phyloP scores from a whole-genome alignment of 2,797 vertebrate species.

The Cryptoprocta ferox region DNA sequence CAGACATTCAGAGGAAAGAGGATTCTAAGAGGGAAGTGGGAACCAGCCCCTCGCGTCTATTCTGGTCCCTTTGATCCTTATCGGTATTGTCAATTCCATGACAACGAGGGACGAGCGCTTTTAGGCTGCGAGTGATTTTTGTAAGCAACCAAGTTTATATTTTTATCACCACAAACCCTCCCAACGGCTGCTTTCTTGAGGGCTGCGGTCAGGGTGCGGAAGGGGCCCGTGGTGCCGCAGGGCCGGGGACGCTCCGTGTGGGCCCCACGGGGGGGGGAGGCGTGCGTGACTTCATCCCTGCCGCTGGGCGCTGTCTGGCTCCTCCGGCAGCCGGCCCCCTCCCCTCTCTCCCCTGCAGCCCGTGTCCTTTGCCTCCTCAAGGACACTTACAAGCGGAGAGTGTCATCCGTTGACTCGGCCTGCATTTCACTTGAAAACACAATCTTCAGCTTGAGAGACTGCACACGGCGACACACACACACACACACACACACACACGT shows the following conservation, averaged over 20 bases:
- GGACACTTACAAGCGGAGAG: not conserved
- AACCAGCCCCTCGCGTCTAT: not conserved
- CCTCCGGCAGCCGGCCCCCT: not conserved
- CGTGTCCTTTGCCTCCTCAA: not conserved
- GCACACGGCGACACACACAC: not conserved
- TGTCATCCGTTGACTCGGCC: not conserved
- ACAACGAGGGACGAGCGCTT: not conserved
- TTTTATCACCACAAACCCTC: conserved; percentile 22
- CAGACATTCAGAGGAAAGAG: not conserved
- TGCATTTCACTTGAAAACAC: not conserved
- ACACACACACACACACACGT: not conserved
- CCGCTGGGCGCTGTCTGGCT: not conserved
- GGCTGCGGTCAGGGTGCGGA: not conserved
- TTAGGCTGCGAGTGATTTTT: not conserved
- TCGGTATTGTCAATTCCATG: conserved; percentile 31
- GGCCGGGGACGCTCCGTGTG: not conserved
- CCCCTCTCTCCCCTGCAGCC: not conserved
- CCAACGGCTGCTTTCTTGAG: not conserved
- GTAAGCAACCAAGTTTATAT: not conserved
- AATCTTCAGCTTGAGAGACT: not conserved
- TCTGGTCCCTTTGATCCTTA: conserved; percentile 60
- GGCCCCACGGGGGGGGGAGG: not conserved
- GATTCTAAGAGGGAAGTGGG: not conserved
- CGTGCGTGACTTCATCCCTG: not conserved
- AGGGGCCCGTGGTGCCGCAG: not conserved